These are phyloP conservation scores for Chymomyza fuscimana DNA, from an alignment of 2,888 invertebrate genomes.

Conservation along the genomic window DNA sequence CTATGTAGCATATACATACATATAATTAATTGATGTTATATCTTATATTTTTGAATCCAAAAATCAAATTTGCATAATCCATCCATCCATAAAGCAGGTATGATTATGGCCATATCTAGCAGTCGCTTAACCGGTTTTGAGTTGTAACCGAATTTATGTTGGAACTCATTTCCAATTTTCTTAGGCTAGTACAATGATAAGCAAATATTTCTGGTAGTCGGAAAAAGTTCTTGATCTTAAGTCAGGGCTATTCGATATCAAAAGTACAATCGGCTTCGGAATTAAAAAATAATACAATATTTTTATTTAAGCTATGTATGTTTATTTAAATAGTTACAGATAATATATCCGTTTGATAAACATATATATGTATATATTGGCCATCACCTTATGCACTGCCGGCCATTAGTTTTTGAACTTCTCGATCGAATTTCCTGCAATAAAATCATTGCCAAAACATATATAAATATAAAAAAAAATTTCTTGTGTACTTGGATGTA, in stretches of 20 bases:
- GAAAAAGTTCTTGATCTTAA: neutral
- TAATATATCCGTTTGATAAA: neutral
- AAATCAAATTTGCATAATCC: constrained; percentile 6
- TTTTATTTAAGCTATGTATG: neutral
- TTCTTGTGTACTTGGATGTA: constrained; percentile 85
- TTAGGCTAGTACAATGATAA: neutral
- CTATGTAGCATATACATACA: neutral
- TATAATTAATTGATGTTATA: constrained; percentile 8
- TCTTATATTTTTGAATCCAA: neutral
- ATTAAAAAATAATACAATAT: neutral
- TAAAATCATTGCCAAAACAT: constrained; percentile 17
- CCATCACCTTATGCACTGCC: constrained; percentile 64
- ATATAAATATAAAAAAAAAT: neutral
- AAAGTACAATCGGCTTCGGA: neutral
- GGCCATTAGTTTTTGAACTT: constrained; percentile 83
- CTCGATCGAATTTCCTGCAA: constrained; percentile 85
- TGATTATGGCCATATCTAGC: neutral
- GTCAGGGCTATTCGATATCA: neutral
- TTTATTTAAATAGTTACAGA: neutral
- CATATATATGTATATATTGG: too few species aligned
- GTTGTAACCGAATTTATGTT: constrained; percentile 3
- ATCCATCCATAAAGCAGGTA: neutral
- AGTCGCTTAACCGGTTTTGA: neutral
- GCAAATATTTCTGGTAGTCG: neutral
- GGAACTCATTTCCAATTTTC: neutral